These are phyloP conservation scores for Madoqua kirkii DNA, from an alignment of 2,113 vertebrate species.

Conservation along the genomic window DNA sequence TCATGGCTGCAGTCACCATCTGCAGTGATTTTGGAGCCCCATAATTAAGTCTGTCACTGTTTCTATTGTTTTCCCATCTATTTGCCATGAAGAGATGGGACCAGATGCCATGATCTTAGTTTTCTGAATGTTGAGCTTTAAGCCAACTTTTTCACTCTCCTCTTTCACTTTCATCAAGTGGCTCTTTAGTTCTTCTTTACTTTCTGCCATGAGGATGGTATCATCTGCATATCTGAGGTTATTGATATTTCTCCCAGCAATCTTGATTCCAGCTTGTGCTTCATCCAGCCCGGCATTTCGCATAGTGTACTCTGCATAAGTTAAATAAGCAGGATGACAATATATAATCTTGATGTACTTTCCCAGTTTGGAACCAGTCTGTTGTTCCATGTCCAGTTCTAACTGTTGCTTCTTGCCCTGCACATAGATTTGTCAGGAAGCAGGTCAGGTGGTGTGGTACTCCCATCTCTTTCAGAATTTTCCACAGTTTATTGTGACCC, in stretches of 20 bases:
- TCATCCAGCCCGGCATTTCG: fast-evolving
- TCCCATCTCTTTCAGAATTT: not conserved
- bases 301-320: not conserved
- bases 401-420: not conserved
- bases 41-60: not conserved
- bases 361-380: not conserved
- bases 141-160: not conserved
- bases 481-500: not conserved
- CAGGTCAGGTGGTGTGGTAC: not conserved
- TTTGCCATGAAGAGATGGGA: not conserved
- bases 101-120: not conserved
- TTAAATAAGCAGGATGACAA: not conserved
- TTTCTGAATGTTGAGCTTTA: not conserved
- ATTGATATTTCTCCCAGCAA: not conserved
- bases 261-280: not conserved
- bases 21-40: not conserved
- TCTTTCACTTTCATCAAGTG: not conserved
- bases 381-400: not conserved
- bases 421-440: not conserved
- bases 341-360: not conserved
- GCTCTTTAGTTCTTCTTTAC: not conserved
- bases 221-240: not conserved
- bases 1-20: not conserved
- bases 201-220: not conserved
- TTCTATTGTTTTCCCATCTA: not conserved